Evolutionary conservation across 2,113 vertebrate species (phyloP), one percentile per base, ranked within the genome.

Genomic region (Paralichthys olivaceus): DNA sequence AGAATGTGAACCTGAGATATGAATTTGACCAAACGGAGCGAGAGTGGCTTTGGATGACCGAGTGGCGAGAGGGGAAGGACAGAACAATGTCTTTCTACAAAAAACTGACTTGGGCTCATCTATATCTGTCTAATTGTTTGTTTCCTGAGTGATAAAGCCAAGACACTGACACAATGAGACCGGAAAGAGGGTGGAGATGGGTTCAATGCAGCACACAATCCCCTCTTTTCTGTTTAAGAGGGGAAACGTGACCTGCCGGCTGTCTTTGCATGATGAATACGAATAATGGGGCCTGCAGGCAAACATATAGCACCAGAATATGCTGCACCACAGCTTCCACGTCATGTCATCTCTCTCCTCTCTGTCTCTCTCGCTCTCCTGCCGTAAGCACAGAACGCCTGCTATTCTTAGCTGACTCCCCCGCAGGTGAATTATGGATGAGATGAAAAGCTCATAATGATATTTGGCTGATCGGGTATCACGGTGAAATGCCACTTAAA

Each of bases 361-460:
- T 26, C 67, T 23, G 65, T 26, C 37, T 37, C 25, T 37, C 32
- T 28, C 22, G 0, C 72, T 66, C 32, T 47, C 53, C 76, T 83
- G 77, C 72, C 71, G 55, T 57, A 59, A 57, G 69, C 64, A 23
- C 65, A 62, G 58, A 75, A 72, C 72, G 78, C 37, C 17, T 4
- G 40, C 84, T 88, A 91, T 92, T 91, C 85, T 88, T 91, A 89
- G 87, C 81, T 4, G 22, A 71, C 79, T 70, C 78, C 79, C 81
- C 73, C 57, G 53, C 81, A 87, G 90, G 89, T 93, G 81, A 93
- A 93, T 93, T 91, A 93, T 93, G 77, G 83, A 92, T 93, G 92
- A 92, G 90, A 79, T 89, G 79, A 80, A 88, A 84, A 86, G 90
- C 87, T 89, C 66, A 62, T 79, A 75, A 87, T 80, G 86, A 89